These are phyloP conservation scores for Ips nitidus DNA, from an alignment of 1,140 invertebrate genomes.

Conservation along the genomic window DNA sequence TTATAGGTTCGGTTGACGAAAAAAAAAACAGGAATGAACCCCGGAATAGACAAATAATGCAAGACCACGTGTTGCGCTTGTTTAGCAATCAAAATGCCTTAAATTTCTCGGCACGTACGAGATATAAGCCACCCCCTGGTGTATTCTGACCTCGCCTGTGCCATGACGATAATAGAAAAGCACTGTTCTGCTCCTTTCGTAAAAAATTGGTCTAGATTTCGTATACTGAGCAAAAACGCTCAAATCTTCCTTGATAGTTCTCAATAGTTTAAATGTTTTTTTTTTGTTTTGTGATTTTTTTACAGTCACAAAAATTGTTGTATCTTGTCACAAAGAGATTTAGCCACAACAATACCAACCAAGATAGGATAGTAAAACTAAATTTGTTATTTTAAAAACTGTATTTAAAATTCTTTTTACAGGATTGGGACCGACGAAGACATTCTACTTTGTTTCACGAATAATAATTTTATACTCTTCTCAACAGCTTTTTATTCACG, in stretches of 20 bases:
- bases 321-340: no score
- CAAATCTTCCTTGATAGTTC: no score
- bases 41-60: constrained; percentile 6
- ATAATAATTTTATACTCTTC: no score
- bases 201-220: constrained; percentile 14
- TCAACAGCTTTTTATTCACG: no score
- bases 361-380: no score
- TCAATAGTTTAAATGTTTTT: not conserved
- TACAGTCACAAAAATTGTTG: not conserved
- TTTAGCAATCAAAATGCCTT: constrained; percentile 22
- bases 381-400: no score
- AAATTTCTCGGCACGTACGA: constrained; percentile 25
- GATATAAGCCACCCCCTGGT: constrained; percentile 28
- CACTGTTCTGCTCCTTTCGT: constrained; percentile 5
- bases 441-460: no score
- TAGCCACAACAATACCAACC: no score
- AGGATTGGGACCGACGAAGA: no score
- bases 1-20: no score
- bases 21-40: no score
- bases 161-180: constrained; percentile 22
- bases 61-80: constrained; percentile 29
- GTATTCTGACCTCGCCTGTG: constrained; percentile 30
- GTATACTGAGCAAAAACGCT: not conserved
- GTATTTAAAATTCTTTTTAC: no score
- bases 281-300: not conserved